Base-by-base conservation (phyloP, 2,113 vertebrate species). In the Syngnathus typhle region DNA sequence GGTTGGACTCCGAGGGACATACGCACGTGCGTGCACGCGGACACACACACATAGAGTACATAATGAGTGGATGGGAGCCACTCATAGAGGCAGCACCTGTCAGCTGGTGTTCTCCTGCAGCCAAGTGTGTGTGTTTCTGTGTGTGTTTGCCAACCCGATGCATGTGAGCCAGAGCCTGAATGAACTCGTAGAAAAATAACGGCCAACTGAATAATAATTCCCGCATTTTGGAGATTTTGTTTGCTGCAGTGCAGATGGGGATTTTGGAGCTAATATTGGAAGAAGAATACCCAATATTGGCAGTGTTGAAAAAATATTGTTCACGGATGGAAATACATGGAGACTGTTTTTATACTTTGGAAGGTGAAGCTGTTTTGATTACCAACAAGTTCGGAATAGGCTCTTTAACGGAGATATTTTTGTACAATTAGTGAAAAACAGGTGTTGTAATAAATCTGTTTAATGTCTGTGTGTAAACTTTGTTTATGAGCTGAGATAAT, bases 1-100 rank as follows among this genome's bases (percentile, higher is more conserved):
- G 64, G 23, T 56, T 32, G 54, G 23, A 56, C 6, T 56, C 4
- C 16, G 39, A 67, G 27, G 73, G 37, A 74, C 55, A 80, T 73
- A 77, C 78, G 80, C 78, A 82, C 79, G 18, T 18, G 80, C 82
- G 78, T 75, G 44, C 9, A 21, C 2, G 1, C 18, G 1, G 5
- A 37, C 37, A 37, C 32, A 38, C 11, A 38, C 16, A 61, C 19
- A 23, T 18, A 39, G 6, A 62, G 21, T 23, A 44, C 21, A 62
- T 62, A 62, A 43, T 44, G 19, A 21, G 39, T 62, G 60, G 60
- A 62, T 62, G 60, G 11, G 15, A 62, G 60, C 60, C 39, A 43
- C 60, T 62, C 60, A 60, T n/a, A 23, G 59, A 61, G 4, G 21
- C 60, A 62, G 60, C 60, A 62, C 60, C 60, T 54, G 78, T 27